Evolutionary conservation across 92 coral and sea anemone species (phyloP), one percentile per base, ranked within the genome.

Genomic region (Actinernus sp.): DNA sequence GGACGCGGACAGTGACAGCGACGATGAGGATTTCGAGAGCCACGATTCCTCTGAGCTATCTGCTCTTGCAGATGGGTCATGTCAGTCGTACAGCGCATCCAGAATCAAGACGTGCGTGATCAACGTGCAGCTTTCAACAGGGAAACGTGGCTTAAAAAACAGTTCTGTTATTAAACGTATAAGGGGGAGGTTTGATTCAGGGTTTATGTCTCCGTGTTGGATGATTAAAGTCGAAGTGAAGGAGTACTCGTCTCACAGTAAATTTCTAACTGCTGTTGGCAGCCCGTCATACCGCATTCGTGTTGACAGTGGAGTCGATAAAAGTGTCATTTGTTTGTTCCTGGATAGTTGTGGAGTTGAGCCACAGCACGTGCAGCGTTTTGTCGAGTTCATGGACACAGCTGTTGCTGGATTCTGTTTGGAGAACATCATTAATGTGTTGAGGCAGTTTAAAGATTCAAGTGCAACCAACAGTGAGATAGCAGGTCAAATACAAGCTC

Each of bases 281-380:
- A 39, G 64, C 53, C 85, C 84, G n/a, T 75, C 73, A 0, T 83
- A 83, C 50, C 50, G 86, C 34, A 65, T 68, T 59, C 78, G 89
- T 31, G 48, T 32, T 4, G 89, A 83, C 84, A 59, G 60, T 5
- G 68, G 59, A 1, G 58, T 76, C 28, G 79, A 49, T n/a, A 31
- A 41, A 52, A 27, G 51, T 29, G 49, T 76, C 43, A 30, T 67
- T 2, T 30, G 55, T 17, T 40, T 68, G 41, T 82, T 82, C 58
- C 61, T 82, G 53, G 58, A 45, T 32, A 75, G 63, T 41, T 69
- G 83, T 41, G 2, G 21, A 33, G 84, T 45, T 26, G 25, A 44
- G 37, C 26, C 31, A 19, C 83, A 82, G 28, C 84, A 82, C 39
- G 59, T 44, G 8, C 16, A 51, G 10, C 10, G 28, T 11, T 74